Evolutionary conservation across 1,140 invertebrate genomes (phyloP).

Genomic region (Drosophila yakuba): DNA sequence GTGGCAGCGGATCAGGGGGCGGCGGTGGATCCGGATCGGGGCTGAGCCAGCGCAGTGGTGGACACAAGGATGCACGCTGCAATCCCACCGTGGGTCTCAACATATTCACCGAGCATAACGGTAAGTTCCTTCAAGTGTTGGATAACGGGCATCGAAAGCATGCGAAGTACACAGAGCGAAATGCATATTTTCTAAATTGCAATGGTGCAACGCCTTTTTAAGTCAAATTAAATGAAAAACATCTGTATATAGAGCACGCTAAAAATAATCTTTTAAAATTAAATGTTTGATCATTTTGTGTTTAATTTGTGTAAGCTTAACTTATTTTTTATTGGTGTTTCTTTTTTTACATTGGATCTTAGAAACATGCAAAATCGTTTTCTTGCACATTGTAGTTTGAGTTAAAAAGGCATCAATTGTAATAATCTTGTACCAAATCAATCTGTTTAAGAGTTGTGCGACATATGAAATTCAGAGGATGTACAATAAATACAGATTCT

Average conservation of each 20-base stretch:
- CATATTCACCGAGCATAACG: slow-evolving; percentile 96
- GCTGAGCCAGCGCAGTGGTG: slow-evolving; percentile 84
- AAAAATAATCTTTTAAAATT: not conserved
- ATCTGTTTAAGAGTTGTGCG: not conserved
- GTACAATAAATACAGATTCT: slow-evolving; percentile 4
- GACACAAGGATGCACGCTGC: slow-evolving; percentile 90
- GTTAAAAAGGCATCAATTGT: not conserved
- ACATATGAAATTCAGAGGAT: not conserved
- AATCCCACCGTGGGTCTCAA: slow-evolving; percentile 90
- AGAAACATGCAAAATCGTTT: too few species aligned
- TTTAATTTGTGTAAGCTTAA: too few species aligned
- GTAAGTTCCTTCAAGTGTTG: slow-evolving; percentile 85
- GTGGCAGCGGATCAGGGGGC: slow-evolving; percentile 86
- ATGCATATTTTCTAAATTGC: slow-evolving; percentile 6
- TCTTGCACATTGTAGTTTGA: not conserved
- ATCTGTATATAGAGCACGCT: not conserved
- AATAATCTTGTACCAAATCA: not conserved
- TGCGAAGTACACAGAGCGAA: slow-evolving; percentile 14
- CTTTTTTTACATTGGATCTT: too few species aligned
- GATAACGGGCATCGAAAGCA: slow-evolving; percentile 15
- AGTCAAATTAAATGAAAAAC: not conserved
- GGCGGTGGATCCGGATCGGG: slow-evolving; percentile 80
- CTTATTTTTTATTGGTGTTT: too few species aligned
- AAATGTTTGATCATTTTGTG: too few species aligned
- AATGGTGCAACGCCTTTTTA: not conserved